A percentile compares a stretch with the other conserved stretches of the same genome.
These are phyloP conservation scores for Muraenolepis orangiensis DNA, from an alignment of 2,797 vertebrate species.

Conservation along the genomic window DNA sequence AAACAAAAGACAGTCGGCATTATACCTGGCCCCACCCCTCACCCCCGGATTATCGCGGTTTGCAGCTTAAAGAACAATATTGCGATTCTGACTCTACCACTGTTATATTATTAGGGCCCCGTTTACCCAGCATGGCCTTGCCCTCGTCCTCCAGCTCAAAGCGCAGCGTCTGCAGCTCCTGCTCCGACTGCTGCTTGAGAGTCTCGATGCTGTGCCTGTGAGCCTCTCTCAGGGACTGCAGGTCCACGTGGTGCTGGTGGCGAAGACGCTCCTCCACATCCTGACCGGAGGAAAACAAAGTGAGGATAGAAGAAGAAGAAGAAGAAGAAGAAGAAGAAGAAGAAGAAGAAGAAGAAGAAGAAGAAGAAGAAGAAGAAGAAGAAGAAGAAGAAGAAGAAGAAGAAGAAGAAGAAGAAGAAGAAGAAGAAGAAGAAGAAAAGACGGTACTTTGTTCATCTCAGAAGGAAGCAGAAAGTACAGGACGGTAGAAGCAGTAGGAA, in stretches of 20 bases:
- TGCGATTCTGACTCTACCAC: neutral
- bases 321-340: neutral
- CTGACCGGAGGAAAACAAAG: constrained; percentile 68
- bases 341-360: neutral
- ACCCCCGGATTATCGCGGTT: neutral
- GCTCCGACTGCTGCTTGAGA: constrained; percentile 93
- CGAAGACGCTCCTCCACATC: constrained; percentile 90
- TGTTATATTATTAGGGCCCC: neutral
- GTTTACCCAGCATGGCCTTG: constrained; percentile 94
- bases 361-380: neutral
- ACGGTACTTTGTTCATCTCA: neutral
- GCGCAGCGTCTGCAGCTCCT: constrained; percentile 93
- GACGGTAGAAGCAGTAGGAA: neutral
- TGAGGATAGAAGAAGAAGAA: neutral
- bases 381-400: neutral
- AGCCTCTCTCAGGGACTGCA: constrained; percentile 88
- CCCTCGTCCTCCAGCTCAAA: constrained; percentile 97
- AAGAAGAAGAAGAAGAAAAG: neutral
- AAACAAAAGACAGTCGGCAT: neutral
- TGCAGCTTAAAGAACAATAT: neutral
- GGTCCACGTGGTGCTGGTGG: constrained; percentile 88
- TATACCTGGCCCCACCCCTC: neutral
- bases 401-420: neutral
- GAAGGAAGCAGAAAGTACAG: neutral
- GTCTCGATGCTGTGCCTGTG: constrained; percentile 93